Percentiles rank a stretch among this genome's conserved stretches.
Conservation (phyloP, 2,888 invertebrate species). For the Tenthredo distinguenda region DNA sequence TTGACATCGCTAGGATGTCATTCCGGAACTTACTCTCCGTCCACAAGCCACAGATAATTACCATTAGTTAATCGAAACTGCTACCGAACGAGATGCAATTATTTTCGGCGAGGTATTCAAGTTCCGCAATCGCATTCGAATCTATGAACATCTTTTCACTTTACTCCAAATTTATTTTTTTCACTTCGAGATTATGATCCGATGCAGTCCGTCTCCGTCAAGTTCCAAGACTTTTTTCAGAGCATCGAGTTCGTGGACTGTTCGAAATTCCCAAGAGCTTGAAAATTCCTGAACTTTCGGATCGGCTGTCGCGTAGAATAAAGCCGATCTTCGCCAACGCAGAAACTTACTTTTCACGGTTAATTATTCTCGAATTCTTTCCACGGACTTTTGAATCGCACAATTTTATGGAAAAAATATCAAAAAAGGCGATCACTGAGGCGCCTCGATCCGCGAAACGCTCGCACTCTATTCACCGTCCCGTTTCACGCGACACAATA, state of each 20-base stretch:
- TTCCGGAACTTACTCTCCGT: not conserved
- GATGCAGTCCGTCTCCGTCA: not conserved
- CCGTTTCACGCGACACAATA: conserved; percentile 2
- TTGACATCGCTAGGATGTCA: not conserved
- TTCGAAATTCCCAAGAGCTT: not conserved
- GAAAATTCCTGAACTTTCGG: not conserved
- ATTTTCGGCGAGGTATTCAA: not conserved
- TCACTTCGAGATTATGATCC: not conserved
- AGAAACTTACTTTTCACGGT: not conserved
- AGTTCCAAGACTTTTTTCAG: not conserved
- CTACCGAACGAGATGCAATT: not conserved
- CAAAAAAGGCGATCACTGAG: not conserved
- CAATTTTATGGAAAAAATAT: not conserved
- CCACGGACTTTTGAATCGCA: not conserved
- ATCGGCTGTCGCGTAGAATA: not conserved
- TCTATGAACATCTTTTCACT: not conserved
- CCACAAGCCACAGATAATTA: not conserved
- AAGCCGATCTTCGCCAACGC: not conserved
- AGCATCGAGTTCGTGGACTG: not conserved
- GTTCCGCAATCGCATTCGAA: not conserved
- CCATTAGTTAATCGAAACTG: not conserved
- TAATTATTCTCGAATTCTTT: not conserved
- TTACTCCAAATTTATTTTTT: not conserved
- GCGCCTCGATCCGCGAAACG: not conserved
- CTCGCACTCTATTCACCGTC: conserved; percentile 3